Conservation (phyloP, 30 jellyfish, hydroid and myxozoan species). For the Clytia hemisphaerica region DNA sequence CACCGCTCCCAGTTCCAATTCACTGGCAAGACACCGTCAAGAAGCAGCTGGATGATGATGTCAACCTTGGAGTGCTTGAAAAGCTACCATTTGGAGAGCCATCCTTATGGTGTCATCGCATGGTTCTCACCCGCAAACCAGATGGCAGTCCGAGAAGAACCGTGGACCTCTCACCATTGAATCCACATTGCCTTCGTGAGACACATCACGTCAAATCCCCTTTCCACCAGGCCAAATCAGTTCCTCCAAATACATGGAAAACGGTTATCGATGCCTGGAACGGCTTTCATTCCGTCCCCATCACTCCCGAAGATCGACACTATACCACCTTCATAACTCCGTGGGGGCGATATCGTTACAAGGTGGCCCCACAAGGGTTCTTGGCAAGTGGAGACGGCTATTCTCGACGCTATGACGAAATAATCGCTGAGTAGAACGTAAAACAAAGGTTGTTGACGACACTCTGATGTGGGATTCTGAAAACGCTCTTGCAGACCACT, state of each 20-base stretch:
- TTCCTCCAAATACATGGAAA: slow-evolving; percentile 31
- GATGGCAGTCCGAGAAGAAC: too few relatives aligned
- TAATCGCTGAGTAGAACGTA: too few relatives aligned
- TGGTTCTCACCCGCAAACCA: too few relatives aligned
- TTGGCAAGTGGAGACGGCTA: slow-evolving; percentile 54
- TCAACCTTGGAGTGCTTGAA: too few relatives aligned
- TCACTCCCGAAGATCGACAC: slow-evolving; percentile 1
- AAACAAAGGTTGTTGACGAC: too few relatives aligned
- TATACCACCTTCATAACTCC: slow-evolving; percentile 28
- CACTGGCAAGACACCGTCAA: too few relatives aligned
- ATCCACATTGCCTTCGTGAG: slow-evolving; percentile 42
- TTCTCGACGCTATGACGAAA: slow-evolving; percentile 39
- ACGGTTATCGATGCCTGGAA: slow-evolving; percentile 72
- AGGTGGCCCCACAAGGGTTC: slow-evolving; percentile 44
- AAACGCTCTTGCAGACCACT: neutral
- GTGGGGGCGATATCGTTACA: slow-evolving; percentile 59
- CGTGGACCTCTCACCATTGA: too few relatives aligned
- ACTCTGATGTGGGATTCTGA: slow-evolving; percentile 40
- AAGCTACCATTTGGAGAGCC: too few relatives aligned
- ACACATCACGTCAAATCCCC: slow-evolving; percentile 57
- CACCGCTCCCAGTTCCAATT: too few relatives aligned
- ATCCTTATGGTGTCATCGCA: too few relatives aligned
- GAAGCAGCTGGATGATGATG: too few relatives aligned
- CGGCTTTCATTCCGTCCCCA: slow-evolving; percentile 60
- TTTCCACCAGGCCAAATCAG: slow-evolving; percentile 14